Base-by-base conservation (phyloP, 2,113 vertebrate species). In the Eleginops maclovinus region DNA sequence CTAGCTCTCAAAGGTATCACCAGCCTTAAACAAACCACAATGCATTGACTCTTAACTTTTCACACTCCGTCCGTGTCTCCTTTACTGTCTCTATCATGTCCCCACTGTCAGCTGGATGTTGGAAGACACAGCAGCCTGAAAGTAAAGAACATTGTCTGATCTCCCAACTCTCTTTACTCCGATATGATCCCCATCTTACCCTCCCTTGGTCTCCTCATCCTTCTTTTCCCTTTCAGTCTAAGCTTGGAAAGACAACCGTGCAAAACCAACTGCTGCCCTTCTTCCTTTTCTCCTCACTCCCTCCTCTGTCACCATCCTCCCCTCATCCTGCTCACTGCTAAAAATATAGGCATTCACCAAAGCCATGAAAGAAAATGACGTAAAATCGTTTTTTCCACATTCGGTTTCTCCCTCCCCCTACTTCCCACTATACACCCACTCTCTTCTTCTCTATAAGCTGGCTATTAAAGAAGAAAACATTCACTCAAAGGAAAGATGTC, bases 291-390 rank as follows among this genome's bases (percentile, higher is more conserved):
- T 44, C 40, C 70, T 75, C 43, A 21, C 63, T 73, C 28, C 8
- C 31, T n/a, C 28, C 21, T 62, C 28, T 65, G 50, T 58, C 17
- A 1, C 51, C 24, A 7, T 56, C 47, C 22, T 55, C 43, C 55
- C 22, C 31, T 60, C 79, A 55, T 46, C 22, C 21, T 53, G 51
- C 28, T 77, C 50, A 22, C 55, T 53, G 49, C 64, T 77, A 61
- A 85, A 81, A 83, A 82, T 69, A 78, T 10, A 51, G 36, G 46
- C 43, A 62, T 86, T 79, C 69, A 66, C 44, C 19, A 70, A 12
- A 85, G 31, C 62, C 65, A 51, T 15, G 41, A 76, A 61, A 75
- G 65, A 67, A 80, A 78, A 21, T 22, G 22, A 72, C 10, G 3
- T 61, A 54, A 67, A 87, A 87, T 76, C 4, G 19, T 53, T 72